phyloP scores from a whole-genome alignment of 1,140 invertebrate genomes.

The Carposina sasakii region DNA sequence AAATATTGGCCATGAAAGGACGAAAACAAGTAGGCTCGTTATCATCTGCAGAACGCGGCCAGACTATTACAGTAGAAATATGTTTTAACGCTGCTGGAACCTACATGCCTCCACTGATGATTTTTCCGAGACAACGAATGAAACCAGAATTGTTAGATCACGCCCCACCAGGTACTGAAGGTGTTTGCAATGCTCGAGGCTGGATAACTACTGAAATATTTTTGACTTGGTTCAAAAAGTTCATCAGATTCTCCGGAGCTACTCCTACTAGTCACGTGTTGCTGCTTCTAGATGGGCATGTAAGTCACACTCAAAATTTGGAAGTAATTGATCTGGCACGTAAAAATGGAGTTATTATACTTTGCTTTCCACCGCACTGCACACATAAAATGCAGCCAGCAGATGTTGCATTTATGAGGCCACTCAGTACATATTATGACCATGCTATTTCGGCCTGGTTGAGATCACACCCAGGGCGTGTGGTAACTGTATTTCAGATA shows the following conservation, averaged over 20 bases:
- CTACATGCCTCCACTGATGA: constrained; percentile 44
- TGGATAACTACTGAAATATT: constrained; percentile 45
- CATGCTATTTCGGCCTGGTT: constrained; percentile 26
- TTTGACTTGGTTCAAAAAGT: constrained; percentile 33
- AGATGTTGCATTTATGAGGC: constrained; percentile 46
- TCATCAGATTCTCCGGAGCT: constrained; percentile 33
- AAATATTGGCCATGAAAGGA: constrained; percentile 43
- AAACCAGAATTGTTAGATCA: constrained; percentile 35
- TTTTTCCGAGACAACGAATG: constrained; percentile 42
- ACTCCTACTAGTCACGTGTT: constrained; percentile 31
- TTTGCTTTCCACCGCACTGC: constrained; percentile 47
- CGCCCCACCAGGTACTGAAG: constrained; percentile 26
- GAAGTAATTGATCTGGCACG: constrained; percentile 27
- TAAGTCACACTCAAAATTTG: constrained; percentile 28
- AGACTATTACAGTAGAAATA: constrained; percentile 14
- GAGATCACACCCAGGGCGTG: constrained; percentile 23
- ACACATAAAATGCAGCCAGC: constrained; percentile 47
- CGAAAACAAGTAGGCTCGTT: constrained; percentile 21
- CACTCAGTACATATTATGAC: constrained; percentile 44
- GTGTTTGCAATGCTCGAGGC: constrained; percentile 30
- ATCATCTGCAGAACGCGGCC: constrained; percentile 21
- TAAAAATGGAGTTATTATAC: constrained; percentile 28
- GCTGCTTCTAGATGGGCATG: constrained; percentile 42
- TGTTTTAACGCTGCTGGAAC: constrained; percentile 19
- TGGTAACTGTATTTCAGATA: constrained; percentile 36